Conservation (phyloP, 1,140 invertebrate genomes). For the Eubasilissa regina region DNA sequence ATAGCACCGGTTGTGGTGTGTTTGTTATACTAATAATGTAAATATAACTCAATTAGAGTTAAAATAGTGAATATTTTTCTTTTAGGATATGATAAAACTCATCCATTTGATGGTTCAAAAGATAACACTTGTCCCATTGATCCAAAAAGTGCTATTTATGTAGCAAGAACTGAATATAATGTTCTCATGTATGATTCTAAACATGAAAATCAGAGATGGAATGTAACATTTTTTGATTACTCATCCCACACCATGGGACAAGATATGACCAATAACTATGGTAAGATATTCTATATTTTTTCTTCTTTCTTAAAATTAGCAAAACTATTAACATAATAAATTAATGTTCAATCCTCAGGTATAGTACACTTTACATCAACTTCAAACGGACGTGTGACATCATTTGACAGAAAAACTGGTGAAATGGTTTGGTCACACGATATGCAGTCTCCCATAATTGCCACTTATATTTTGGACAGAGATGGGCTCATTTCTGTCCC, state of each 20-base stretch:
- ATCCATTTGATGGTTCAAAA: slow-evolving; percentile 66
- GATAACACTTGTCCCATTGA: slow-evolving; percentile 79
- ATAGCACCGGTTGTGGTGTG: too few relatives aligned
- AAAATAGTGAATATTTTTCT: neutral
- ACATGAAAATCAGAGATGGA: slow-evolving; percentile 86
- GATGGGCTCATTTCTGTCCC: slow-evolving; percentile 89
- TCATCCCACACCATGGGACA: slow-evolving; percentile 82
- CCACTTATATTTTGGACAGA: slow-evolving; percentile 86
- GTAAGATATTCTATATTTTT: slow-evolving; percentile 70
- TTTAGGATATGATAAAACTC: slow-evolving; percentile 67
- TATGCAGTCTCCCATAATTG: slow-evolving; percentile 92
- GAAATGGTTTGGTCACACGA: slow-evolving; percentile 90
- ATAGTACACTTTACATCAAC: slow-evolving; percentile 91
- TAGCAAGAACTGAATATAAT: slow-evolving; percentile 94
- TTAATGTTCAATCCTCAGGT: slow-evolving; percentile 71
- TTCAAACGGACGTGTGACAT: slow-evolving; percentile 89
- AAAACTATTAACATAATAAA: neutral
- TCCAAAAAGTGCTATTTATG: slow-evolving; percentile 77
- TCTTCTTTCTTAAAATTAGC: slow-evolving; percentile 22
- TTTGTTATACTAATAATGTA: too few relatives aligned
- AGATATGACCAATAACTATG: slow-evolving; percentile 86
- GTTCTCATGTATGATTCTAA: slow-evolving; percentile 94
- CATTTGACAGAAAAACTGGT: slow-evolving; percentile 82
- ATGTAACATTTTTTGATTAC: slow-evolving; percentile 95
- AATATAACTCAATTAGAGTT: too few relatives aligned